A percentile compares a stretch with the other conserved stretches of the same genome.
Evolutionary conservation across 1,140 invertebrate genomes (phyloP).

Genomic region (Bombus affinis): DNA sequence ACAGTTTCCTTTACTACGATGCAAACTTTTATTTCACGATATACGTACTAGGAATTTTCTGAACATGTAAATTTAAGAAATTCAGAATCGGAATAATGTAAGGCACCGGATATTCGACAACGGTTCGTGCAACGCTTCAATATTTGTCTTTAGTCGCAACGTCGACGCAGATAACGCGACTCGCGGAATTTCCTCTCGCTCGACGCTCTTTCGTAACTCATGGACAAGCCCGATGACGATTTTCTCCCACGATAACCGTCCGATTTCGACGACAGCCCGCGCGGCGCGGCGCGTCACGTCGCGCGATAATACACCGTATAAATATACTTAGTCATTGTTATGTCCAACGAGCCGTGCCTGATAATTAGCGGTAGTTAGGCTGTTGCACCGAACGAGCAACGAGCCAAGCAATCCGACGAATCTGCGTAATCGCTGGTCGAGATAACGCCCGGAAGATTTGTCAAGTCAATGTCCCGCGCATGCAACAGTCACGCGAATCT

Average conservation of each 20-base stretch:
- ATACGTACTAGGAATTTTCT: too few species aligned
- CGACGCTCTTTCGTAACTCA: slow-evolving; percentile 4
- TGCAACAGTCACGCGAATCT: not conserved
- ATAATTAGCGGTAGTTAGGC: slow-evolving; percentile 32
- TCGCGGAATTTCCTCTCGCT: slow-evolving; percentile 18
- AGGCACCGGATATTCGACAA: not conserved
- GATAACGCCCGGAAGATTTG: slow-evolving; percentile 1
- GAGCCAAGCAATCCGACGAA: slow-evolving; percentile 12
- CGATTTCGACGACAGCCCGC: not conserved
- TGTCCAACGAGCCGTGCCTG: slow-evolving; percentile 13
- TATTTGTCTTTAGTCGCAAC: not conserved
- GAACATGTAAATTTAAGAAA: not conserved
- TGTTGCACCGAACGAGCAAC: not conserved
- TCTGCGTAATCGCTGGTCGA: not conserved
- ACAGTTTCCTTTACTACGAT: not conserved
- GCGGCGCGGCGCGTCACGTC: not conserved
- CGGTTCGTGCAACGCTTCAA: not conserved
- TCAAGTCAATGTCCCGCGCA: slow-evolving; percentile 6
- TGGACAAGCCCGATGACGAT: not conserved
- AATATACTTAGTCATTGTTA: slow-evolving; percentile 30
- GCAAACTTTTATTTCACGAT: not conserved
- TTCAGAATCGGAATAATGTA: not conserved
- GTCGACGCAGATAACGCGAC: slow-evolving; percentile 3
- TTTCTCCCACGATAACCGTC: slow-evolving; percentile 12
- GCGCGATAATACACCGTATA: slow-evolving; percentile 13